Base-by-base conservation (phyloP, 2,888 invertebrate species). In the Nomada fabriciana region DNA sequence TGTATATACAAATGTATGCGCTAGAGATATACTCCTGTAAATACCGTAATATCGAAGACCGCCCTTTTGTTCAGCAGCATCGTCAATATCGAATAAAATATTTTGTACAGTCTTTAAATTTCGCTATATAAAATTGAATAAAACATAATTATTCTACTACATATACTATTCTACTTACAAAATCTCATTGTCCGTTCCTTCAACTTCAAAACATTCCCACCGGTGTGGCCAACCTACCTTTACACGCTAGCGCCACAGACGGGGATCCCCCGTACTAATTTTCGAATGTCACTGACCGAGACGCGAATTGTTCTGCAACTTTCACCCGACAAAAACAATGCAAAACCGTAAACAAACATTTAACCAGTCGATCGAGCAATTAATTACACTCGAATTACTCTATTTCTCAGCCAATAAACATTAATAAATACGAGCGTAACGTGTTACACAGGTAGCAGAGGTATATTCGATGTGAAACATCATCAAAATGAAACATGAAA, bases 11-110 rank as follows among this genome's bases (percentile, higher is more conserved):
- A 47, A 47, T 47, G 47, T 69, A 64, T 25, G 60, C 43, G 36
- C 10, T 57, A 76, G 59, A 76, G 53, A 52, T 75, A 73, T 50
- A 76, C 23, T 60, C 65, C 53, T 84, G 85, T 86, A 86, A 80
- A 85, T 85, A 85, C 43, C 57, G 15, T 59, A 65, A 53, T 52
- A 72, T 67, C 57, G 52, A 86, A 25, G 2, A 76, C 70, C 72
- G 53, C 64, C 64, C 68, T 85, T 76, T 77, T 53, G 60, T 36
- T 57, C 4, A 23, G 80, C 70, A 50, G 57, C 20, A 15, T 42
- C 64, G 67, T 74, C 75, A 52, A 50, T 67, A 70, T 67, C 29
- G 70, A 82, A 82, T 82, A 82, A 82, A 81, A 67, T 69, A 69
- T 82, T 82, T 82, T 82, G 69, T 82, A 82, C 73, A 61, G 20